These are phyloP conservation scores for Gastrophryne carolinensis DNA, from an alignment of 2,797 vertebrate genomes.

Conservation along the genomic window DNA sequence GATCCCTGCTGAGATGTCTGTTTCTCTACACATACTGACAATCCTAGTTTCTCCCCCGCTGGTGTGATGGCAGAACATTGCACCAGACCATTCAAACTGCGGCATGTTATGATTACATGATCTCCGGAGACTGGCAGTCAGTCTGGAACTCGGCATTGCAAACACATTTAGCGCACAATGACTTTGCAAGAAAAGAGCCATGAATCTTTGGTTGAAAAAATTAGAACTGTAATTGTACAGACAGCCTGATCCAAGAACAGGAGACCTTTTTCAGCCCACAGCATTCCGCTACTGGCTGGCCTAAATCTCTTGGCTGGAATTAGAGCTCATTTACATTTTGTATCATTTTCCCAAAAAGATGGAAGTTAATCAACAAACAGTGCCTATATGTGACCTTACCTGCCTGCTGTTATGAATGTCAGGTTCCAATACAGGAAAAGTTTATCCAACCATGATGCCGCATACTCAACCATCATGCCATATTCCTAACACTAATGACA, in stretches of 20 bases:
- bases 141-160: neutral
- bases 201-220: slow-evolving; percentile 59
- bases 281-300: neutral
- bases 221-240: slow-evolving; percentile 61
- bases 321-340: neutral
- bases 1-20: too few species aligned
- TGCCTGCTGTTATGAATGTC: neutral
- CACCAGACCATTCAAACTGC: neutral
- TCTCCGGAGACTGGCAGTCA: neutral
- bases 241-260: slow-evolving; percentile 1
- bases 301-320: neutral
- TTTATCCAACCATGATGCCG: neutral
- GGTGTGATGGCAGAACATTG: neutral
- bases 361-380: slow-evolving; percentile 8
- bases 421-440: neutral
- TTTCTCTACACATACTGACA: neutral
- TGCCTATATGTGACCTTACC: neutral
- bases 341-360: neutral
- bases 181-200: slow-evolving; percentile 5
- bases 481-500: too few species aligned
- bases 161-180: neutral
- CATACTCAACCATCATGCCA: too few species aligned
- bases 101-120: neutral
- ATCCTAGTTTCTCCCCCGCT: neutral
- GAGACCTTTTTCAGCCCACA: neutral